phyloP scores from a whole-genome alignment of 2,113 vertebrate species.

The Leptobrachium leishanense region DNA sequence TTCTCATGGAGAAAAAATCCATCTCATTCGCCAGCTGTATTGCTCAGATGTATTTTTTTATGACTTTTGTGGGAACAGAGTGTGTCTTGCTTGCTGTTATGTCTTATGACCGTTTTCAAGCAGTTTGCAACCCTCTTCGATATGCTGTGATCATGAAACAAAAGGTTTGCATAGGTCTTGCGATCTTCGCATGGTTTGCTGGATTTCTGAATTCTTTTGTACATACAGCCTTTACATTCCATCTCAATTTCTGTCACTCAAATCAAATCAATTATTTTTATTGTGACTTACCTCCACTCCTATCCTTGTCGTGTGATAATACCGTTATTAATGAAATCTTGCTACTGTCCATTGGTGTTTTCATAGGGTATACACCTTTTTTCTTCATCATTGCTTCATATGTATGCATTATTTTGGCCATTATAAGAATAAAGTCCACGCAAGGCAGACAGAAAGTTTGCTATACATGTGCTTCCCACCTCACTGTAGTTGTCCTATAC shows the following conservation, averaged over 20 bases:
- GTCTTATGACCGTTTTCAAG: conserved; percentile 33
- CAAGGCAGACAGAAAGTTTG: conserved; percentile 9
- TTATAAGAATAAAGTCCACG: conserved; percentile 7
- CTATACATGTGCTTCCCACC: conserved; percentile 27
- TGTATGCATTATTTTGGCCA: conserved; percentile 29
- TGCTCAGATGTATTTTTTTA: conserved; percentile 33
- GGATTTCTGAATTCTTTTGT: conserved; percentile 20
- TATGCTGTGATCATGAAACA: conserved; percentile 16
- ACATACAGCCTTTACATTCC: conserved; percentile 27
- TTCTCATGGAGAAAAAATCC: background rate
- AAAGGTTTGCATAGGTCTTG: background rate
- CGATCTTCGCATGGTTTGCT: conserved; percentile 19
- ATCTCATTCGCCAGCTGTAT: conserved; percentile 11
- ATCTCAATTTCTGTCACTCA: conserved; percentile 12
- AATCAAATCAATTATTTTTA: conserved; percentile 28
- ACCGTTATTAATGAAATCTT: conserved; percentile 22
- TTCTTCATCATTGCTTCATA: conserved; percentile 26
- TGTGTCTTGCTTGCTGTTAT: conserved; percentile 26
- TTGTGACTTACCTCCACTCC: conserved; percentile 30
- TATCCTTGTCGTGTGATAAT: conserved; percentile 27
- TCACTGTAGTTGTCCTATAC: conserved; percentile 22
- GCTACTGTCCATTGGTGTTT: conserved; percentile 16
- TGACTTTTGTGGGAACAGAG: conserved; percentile 32
- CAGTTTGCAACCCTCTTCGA: conserved; percentile 19
- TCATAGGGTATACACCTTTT: conserved; percentile 34